Base-by-base conservation (phyloP, 2,797 vertebrate genomes). In the Antennarius maculatus region DNA sequence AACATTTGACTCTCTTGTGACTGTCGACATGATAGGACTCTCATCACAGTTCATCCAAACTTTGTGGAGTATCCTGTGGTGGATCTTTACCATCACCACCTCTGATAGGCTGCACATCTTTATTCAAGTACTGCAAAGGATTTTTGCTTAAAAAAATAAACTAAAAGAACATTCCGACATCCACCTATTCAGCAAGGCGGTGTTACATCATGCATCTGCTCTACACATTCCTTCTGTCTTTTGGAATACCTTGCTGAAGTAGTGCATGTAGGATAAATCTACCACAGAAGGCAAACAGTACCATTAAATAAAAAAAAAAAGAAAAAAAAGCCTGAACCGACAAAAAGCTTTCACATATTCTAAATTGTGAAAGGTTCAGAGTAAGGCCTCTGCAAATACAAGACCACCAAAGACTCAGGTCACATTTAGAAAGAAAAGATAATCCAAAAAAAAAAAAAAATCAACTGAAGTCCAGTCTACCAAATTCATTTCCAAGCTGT, bases 101-200 rank as follows among this genome's bases (percentile, higher is more conserved):
- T 79, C 89, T 76, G 92, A 91, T 88, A 91, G 92, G 90, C 88
- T 93, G 88, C 87, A 84, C 91, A 89, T 91, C 82, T 87, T 89
- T 91, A 92, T 94, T 95, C 93, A 94, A 95, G 93, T 95, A 94
- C 92, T 91, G 91, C 90, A 93, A 94, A 92, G 87, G 80, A 88
- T 88, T 87, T 92, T 89, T 88, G 89, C 90, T 23, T 89, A 77
- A 83, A 89, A 86, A 88, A 89, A 68, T 77, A 54, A 48, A n/a
- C 8, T 49, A 80, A 78, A 79, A 82, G 91, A 89, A 89, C 87
- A 86, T 92, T 92, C 87, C 74, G 69, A 76, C 55, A 61, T 77
- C 80, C 81, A 83, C 85, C 86, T 74, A 69, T 61, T 88, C 61
- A 70, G 71, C 66, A 70, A 87, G 82, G 85, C 82, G 82, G 81